phyloP scores from a whole-genome alignment of 2,888 invertebrate genomes.

The Lycocerus yunnanus region DNA sequence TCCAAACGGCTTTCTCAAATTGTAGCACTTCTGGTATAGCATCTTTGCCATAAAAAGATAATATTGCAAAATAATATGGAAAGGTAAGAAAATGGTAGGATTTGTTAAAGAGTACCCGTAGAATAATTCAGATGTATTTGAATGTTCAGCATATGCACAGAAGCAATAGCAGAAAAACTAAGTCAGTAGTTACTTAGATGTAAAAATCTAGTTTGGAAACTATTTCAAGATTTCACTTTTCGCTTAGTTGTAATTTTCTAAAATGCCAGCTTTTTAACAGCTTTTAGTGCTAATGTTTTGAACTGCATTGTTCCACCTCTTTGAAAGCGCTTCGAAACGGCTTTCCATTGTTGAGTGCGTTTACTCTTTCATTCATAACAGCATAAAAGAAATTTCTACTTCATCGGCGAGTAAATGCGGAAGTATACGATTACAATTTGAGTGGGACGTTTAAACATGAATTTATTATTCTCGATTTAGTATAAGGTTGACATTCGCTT shows the following conservation, averaged over 20 bases:
- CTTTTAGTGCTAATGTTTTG: neutral
- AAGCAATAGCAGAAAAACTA: too few relatives aligned
- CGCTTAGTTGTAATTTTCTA: neutral
- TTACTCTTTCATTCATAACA: neutral
- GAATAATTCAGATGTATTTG: too few relatives aligned
- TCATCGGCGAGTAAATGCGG: constrained; percentile 22
- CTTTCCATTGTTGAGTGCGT: neutral
- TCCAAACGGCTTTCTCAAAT: too few relatives aligned
- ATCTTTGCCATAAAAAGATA: too few relatives aligned
- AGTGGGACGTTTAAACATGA: constrained; percentile 32
- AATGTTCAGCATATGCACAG: too few relatives aligned
- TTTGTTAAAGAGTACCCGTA: too few relatives aligned
- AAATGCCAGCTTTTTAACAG: neutral
- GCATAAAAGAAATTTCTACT: constrained; percentile 1
- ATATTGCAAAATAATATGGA: too few relatives aligned
- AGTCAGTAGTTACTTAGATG: too few relatives aligned
- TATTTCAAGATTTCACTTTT: neutral
- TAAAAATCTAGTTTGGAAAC: neutral
- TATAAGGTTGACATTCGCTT: constrained; percentile 12
- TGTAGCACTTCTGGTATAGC: too few relatives aligned
- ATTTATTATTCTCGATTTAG: constrained; percentile 25
- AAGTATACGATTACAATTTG: constrained; percentile 23
- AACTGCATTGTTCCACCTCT: neutral
- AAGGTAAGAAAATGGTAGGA: too few relatives aligned
- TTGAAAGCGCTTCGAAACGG: neutral